Percentiles rank a stretch among this genome's conserved stretches.
phyloP scores from a whole-genome alignment of 1,140 invertebrate genomes.

The Nephila pilipes region DNA sequence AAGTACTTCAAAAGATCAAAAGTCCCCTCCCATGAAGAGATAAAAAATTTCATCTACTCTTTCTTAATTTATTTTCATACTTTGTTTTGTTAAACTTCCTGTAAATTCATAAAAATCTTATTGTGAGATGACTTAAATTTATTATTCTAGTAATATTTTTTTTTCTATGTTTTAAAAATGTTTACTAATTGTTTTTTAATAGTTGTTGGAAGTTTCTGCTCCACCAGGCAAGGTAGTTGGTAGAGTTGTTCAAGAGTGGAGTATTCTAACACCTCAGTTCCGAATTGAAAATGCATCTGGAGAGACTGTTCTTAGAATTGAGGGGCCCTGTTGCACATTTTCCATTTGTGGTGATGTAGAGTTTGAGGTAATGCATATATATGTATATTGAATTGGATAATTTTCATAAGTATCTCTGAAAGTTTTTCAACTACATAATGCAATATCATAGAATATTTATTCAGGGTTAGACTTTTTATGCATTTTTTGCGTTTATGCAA shows the following conservation, averaged over 20 bases:
- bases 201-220: slow-evolving; percentile 87
- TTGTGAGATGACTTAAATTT: neutral
- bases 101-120: neutral
- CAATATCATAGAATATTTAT: too few species aligned
- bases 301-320: slow-evolving; percentile 89
- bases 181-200: neutral
- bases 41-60: too few species aligned
- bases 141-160: too few species aligned
- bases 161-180: neutral
- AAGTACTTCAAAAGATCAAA: too few species aligned
- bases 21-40: too few species aligned
- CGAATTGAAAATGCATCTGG: slow-evolving; percentile 89
- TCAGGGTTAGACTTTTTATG: too few species aligned
- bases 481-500: too few species aligned
- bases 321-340: slow-evolving; percentile 91
- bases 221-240: slow-evolving; percentile 86
- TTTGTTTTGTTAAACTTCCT: too few species aligned
- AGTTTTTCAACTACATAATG: too few species aligned
- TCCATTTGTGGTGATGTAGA: slow-evolving; percentile 90
- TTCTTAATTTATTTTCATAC: too few species aligned
- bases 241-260: slow-evolving; percentile 92
- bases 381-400: too few species aligned
- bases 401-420: too few species aligned
- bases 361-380: slow-evolving; percentile 83
- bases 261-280: slow-evolving; percentile 89